phyloP scores from a whole-genome alignment of 2,113 vertebrate genomes.

The Leucopternis melanops region DNA sequence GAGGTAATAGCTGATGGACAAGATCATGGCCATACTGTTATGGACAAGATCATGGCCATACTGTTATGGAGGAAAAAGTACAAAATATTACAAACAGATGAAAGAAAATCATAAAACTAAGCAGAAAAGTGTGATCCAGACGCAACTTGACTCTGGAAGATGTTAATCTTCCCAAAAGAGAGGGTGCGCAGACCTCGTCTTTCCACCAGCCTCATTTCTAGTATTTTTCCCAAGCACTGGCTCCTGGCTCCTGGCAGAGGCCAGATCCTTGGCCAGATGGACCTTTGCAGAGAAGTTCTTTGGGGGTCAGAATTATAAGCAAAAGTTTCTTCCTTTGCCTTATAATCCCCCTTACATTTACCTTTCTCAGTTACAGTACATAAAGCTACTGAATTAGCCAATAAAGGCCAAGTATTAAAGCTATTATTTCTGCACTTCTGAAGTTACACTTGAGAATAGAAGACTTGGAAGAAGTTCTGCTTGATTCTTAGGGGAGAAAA shows the following conservation, averaged over 20 bases:
- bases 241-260: not conserved
- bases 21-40: not conserved
- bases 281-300: conserved; percentile 1
- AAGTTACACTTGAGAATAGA: conserved; percentile 48
- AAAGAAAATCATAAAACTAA: not conserved
- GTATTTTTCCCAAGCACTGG: not conserved
- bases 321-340: not conserved
- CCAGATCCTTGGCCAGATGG: not conserved
- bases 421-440: conserved; percentile 37
- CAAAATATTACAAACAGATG: not conserved
- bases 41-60: not conserved
- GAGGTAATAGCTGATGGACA: not conserved
- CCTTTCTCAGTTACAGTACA: conserved; percentile 7
- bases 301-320: not conserved
- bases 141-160: not conserved
- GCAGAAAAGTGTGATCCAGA: not conserved
- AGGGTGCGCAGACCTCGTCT: not conserved
- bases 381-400: conserved; percentile 44
- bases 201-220: not conserved
- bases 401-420: conserved; percentile 55
- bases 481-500: conserved; percentile 13
- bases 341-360: conserved; percentile 48
- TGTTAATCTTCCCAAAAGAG: not conserved
- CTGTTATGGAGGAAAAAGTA: not conserved
- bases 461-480: conserved; percentile 37